Percentiles rank a stretch among this genome's conserved stretches.
These are phyloP conservation scores for Clarias platycephalus DNA, from an alignment of 2,797 vertebrate genomes.

Conservation along the genomic window DNA sequence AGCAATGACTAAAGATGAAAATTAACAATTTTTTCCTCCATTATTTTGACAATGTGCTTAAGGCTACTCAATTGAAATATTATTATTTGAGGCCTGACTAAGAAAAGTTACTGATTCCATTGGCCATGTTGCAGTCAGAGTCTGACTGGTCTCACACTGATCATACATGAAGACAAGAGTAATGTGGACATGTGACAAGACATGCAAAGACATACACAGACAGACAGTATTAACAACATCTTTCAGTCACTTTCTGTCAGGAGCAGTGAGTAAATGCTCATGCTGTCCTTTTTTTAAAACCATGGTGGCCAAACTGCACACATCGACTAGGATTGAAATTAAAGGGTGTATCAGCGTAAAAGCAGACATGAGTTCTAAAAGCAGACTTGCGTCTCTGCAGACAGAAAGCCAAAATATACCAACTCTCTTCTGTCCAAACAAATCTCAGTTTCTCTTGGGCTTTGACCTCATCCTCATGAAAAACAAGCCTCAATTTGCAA, in stretches of 20 bases:
- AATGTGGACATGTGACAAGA: conserved; percentile 12
- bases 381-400: conserved; percentile 29
- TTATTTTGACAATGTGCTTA: neutral
- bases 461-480: conserved; percentile 47
- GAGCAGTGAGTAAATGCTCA: neutral
- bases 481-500: conserved; percentile 39
- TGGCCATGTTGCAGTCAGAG: conserved; percentile 58
- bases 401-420: conserved; percentile 42
- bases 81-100: neutral
- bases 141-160: conserved; percentile 57
- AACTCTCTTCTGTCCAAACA: conserved; percentile 45
- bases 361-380: conserved; percentile 41
- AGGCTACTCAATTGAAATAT: neutral
- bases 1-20: neutral
- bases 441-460: conserved; percentile 45
- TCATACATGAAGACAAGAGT: neutral
- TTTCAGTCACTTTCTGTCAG: conserved; percentile 3
- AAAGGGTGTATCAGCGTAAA: conserved; percentile 39
- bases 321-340: conserved; percentile 39
- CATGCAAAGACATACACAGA: neutral
- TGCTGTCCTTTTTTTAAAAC: conserved; percentile 31
- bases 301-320: conserved; percentile 31
- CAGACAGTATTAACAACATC: neutral
- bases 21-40: neutral
- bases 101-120: neutral